phyloP scores from a whole-genome alignment of 2,113 vertebrate genomes.

The Turnix velox region DNA sequence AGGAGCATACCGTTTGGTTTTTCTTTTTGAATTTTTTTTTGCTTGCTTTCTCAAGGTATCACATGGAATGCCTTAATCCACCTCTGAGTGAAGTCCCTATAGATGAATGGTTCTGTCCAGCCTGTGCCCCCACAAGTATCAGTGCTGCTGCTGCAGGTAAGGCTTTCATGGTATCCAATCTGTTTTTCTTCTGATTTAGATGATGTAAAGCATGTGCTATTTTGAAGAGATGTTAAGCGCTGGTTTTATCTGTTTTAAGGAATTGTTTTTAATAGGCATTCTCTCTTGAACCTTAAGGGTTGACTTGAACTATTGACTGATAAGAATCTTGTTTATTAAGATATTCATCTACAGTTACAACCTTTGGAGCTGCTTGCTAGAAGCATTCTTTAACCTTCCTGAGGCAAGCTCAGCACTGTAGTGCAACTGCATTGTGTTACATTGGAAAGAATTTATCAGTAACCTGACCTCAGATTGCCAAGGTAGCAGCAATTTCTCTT shows the following conservation, averaged over 20 bases:
- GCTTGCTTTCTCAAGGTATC: constrained; percentile 76
- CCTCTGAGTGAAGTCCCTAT: constrained; percentile 90
- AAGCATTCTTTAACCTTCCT: neutral
- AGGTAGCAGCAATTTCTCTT: neutral
- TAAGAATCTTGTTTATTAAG: neutral
- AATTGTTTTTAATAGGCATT: neutral
- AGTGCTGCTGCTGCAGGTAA: constrained; percentile 43
- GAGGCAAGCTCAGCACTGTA: neutral
- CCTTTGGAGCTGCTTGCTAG: neutral
- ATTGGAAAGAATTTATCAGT: neutral
- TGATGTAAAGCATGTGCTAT: neutral
- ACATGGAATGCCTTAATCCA: constrained; percentile 96
- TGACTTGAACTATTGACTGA: neutral
- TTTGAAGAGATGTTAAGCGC: neutral
- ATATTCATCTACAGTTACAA: neutral
- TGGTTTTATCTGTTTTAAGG: neutral
- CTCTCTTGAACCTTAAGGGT: neutral
- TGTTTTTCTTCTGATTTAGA: neutral
- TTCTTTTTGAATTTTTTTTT: neutral
- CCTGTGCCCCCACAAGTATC: constrained; percentile 72
- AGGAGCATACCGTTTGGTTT: neutral
- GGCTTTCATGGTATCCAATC: neutral
- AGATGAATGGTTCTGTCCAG: constrained; percentile 97
- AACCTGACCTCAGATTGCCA: neutral
- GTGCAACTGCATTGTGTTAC: neutral